Evolutionary conservation across 2,797 vertebrate genomes (phyloP).

Genomic region (Dendrocincla tyrannina): DNA sequence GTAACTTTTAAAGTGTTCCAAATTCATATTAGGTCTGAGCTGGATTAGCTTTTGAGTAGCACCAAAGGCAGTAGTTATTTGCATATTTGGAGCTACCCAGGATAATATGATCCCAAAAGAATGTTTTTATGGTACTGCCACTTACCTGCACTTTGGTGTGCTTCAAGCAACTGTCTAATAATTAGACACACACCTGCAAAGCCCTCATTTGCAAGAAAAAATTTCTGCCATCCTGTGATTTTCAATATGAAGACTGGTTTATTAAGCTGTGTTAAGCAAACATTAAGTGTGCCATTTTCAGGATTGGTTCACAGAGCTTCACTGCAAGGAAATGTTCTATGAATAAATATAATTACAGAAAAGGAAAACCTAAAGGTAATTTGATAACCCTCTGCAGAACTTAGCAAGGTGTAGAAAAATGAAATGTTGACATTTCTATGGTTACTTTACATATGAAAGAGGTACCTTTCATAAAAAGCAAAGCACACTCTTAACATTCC

Average conservation of each 20-base stretch:
- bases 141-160: background rate
- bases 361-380: slow-evolving; percentile 34
- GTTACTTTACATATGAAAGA: slow-evolving; percentile 58
- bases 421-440: slow-evolving; percentile 56
- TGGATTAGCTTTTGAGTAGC: background rate
- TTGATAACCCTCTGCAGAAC: slow-evolving; percentile 45
- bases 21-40: background rate
- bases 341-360: slow-evolving; percentile 45
- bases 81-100: background rate
- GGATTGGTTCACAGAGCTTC: background rate
- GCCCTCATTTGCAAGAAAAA: background rate
- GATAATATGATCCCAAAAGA: background rate
- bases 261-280: slow-evolving; percentile 47
- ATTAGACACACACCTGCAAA: background rate
- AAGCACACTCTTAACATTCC: slow-evolving; percentile 66
- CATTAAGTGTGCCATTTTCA: background rate
- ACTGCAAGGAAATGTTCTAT: background rate
- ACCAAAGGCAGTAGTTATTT: background rate
- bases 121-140: background rate
- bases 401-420: slow-evolving; percentile 24
- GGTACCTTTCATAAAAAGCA: slow-evolving; percentile 43
- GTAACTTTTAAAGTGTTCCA: background rate
- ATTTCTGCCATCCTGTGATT: background rate
- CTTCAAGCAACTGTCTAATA: background rate
- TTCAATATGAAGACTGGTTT: background rate